Evolutionary conservation across 2,888 invertebrate species (phyloP).

Genomic region (Calameuta idolon): DNA sequence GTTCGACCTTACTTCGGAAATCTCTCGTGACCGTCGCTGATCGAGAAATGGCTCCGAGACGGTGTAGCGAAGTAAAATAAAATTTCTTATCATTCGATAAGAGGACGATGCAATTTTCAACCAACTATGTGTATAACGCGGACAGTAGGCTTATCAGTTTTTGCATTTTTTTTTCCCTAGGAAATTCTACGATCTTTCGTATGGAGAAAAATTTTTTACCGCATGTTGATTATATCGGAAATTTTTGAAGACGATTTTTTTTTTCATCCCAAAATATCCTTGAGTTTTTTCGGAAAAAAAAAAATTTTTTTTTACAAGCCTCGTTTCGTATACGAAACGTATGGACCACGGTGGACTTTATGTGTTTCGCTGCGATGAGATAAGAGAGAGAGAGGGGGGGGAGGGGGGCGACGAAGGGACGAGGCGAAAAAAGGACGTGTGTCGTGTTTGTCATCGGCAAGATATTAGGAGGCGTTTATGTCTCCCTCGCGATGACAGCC

Average conservation of each 20-base stretch:
- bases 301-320: background rate
- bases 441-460: conserved; percentile 55
- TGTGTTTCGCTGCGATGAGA: background rate
- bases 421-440: conserved; percentile 39
- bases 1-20: background rate
- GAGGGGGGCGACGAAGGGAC: background rate
- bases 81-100: too few relatives aligned
- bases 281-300: background rate
- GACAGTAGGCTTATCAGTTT: background rate
- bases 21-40: background rate
- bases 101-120: background rate
- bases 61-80: background rate
- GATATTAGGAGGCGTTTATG: conserved; percentile 59
- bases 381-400: too few relatives aligned
- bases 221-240: background rate
- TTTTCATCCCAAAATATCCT: background rate
- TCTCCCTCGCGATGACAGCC: conserved; percentile 44
- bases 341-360: background rate
- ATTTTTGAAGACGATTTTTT: background rate
- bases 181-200: background rate
- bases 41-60: background rate
- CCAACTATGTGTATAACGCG: background rate
- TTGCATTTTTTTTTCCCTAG: background rate
- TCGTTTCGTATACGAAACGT: background rate
- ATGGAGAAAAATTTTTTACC: background rate